A percentile compares a stretch with the other conserved stretches of the same genome.
Conservation (phyloP, 2,797 vertebrate genomes). For the Nyctibius grandis region DNA sequence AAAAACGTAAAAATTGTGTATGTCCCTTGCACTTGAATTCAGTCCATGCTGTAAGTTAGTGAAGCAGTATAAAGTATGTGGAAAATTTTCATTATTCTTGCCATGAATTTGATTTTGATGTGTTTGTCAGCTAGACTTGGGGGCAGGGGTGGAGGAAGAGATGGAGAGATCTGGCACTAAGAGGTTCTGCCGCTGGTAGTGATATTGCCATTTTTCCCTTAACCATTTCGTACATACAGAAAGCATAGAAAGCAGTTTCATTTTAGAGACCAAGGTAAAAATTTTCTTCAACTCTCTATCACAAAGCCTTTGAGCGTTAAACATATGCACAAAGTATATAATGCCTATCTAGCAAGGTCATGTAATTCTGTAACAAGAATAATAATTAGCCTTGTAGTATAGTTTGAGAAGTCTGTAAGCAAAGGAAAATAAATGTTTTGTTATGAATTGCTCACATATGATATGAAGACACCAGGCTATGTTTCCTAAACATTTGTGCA, state of each 20-base stretch:
- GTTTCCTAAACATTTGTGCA: neutral
- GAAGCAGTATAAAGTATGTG: neutral
- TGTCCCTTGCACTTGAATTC: neutral
- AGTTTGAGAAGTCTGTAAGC: neutral
- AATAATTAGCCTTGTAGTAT: neutral
- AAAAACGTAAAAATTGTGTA: neutral
- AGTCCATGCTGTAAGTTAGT: neutral
- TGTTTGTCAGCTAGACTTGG: neutral
- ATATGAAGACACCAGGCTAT: neutral
- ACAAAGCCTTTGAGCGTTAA: neutral
- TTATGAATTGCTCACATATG: neutral
- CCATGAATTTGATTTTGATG: neutral
- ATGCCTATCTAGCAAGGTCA: neutral
- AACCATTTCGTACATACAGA: neutral
- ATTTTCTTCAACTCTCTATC: neutral
- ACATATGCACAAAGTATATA: neutral
- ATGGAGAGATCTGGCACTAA: neutral
- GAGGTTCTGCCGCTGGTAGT: neutral
- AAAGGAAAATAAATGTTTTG: neutral
- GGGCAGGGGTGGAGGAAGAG: rapidly evolving
- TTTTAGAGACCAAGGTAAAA: neutral
- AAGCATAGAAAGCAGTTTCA: neutral
- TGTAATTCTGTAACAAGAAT: neutral
- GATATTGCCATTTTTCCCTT: neutral
- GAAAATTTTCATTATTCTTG: neutral